A percentile compares a stretch with the other conserved stretches of the same genome.
Conservation (phyloP, 2,113 vertebrate genomes). For the Sturnira hondurensis region DNA sequence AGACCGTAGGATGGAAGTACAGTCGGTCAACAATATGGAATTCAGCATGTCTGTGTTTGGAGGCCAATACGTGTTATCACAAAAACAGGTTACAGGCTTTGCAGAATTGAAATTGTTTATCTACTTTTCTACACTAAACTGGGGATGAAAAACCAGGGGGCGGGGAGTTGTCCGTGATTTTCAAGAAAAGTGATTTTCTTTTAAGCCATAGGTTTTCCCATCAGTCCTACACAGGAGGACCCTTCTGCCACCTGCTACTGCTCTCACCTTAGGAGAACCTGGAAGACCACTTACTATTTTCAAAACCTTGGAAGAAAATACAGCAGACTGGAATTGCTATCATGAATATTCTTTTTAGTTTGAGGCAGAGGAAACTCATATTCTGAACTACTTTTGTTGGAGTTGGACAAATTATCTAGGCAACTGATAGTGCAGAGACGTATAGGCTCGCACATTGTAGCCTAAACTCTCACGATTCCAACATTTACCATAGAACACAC, state of each 20-base stretch:
- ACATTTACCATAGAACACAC: slow-evolving; percentile 70
- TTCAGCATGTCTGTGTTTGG: neutral
- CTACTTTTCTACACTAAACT: neutral
- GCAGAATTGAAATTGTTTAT: neutral
- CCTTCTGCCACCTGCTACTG: neutral
- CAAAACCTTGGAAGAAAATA: slow-evolving; percentile 62
- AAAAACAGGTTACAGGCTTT: neutral
- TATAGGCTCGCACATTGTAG: slow-evolving; percentile 67
- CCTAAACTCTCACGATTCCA: slow-evolving; percentile 77
- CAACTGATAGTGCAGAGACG: slow-evolving; percentile 75
- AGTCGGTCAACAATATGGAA: rapidly evolving
- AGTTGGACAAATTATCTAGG: slow-evolving; percentile 69
- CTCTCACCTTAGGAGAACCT: neutral
- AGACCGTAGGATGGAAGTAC: neutral
- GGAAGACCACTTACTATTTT: slow-evolving; percentile 57
- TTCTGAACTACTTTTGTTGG: slow-evolving; percentile 70
- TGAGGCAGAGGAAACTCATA: slow-evolving; percentile 68
- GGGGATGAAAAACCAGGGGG: neutral
- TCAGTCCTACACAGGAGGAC: neutral
- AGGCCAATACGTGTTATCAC: neutral
- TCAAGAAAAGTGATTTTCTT: neutral
- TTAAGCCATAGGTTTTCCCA: neutral
- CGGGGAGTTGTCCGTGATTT: neutral
- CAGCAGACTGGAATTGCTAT: slow-evolving; percentile 67
- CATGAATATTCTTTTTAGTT: slow-evolving; percentile 81